Conservation (phyloP, 2,797 vertebrate genomes). For the Delichon dasypus region DNA sequence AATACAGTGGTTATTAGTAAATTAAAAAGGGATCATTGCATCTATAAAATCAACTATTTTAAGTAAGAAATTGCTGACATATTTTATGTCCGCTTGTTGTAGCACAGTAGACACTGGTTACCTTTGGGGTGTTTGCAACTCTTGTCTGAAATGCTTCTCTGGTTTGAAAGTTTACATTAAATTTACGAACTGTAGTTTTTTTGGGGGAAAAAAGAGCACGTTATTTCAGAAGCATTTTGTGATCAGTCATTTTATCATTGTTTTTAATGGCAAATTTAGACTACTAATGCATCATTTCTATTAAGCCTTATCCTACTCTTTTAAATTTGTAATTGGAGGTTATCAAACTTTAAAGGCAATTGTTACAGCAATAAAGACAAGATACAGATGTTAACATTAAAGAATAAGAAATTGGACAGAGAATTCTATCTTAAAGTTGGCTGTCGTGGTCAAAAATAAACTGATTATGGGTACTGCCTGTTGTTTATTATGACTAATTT, state of each 20-base stretch:
- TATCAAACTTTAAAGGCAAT: background rate
- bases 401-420: background rate
- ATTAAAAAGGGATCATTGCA: background rate
- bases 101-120: background rate
- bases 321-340: background rate
- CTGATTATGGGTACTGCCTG: background rate
- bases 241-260: background rate
- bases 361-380: background rate
- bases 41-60: background rate
- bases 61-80: background rate
- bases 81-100: background rate
- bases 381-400: background rate
- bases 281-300: background rate
- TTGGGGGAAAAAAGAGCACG: accelerated
- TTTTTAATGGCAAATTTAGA: background rate
- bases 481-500: background rate
- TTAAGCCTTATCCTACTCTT: background rate
- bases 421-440: background rate
- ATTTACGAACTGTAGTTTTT: background rate
- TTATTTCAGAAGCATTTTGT: background rate
- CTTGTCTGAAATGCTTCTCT: background rate
- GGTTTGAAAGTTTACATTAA: background rate
- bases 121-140: background rate
- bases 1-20: background rate
- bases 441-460: background rate